Conservation (phyloP, 1,140 invertebrate genomes). For the Drosophila virilis region DNA sequence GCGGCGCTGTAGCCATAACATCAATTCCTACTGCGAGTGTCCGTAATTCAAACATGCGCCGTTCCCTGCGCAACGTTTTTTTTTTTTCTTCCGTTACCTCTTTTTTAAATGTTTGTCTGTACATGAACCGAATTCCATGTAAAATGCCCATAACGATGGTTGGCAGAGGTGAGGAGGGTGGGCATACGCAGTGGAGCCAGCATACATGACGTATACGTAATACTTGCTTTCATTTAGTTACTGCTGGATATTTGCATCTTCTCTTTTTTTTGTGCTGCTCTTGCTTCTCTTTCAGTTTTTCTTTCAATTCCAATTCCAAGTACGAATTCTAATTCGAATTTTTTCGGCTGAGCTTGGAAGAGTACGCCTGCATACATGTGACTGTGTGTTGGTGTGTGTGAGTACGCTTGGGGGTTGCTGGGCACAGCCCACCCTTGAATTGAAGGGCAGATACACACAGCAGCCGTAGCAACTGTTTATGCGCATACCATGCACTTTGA, state of each 20-base stretch:
- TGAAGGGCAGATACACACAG: conserved; percentile 56
- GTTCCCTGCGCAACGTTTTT: conserved; percentile 34
- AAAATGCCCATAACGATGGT: not conserved
- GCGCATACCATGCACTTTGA: conserved; percentile 6
- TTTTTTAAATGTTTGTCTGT: not conserved
- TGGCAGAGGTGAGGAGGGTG: not conserved
- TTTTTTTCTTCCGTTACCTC: not conserved
- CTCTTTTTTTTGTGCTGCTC: conserved; percentile 4
- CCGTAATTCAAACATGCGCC: conserved; percentile 80
- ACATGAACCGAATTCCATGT: not conserved
- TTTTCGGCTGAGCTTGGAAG: conserved; percentile 17
- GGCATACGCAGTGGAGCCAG: not conserved
- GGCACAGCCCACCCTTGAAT: conserved; percentile 36
- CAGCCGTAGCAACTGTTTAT: conserved; percentile 22
- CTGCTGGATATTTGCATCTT: conserved; percentile 24
- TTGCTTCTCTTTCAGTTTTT: conserved; percentile 9
- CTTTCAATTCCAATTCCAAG: conserved; percentile 33
- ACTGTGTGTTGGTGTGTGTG: conserved; percentile 7
- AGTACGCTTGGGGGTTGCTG: conserved; percentile 46
- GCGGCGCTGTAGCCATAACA: conserved; percentile 53
- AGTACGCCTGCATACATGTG: conserved; percentile 15
- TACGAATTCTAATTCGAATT: conserved; percentile 53
- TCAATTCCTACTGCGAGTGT: conserved; percentile 69
- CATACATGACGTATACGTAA: conserved; percentile 64
- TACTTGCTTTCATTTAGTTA: conserved; percentile 11